Evolutionary conservation across 2,888 invertebrate species (phyloP), one percentile per base, ranked within the genome.

Genomic region (Lymantria monacha): DNA sequence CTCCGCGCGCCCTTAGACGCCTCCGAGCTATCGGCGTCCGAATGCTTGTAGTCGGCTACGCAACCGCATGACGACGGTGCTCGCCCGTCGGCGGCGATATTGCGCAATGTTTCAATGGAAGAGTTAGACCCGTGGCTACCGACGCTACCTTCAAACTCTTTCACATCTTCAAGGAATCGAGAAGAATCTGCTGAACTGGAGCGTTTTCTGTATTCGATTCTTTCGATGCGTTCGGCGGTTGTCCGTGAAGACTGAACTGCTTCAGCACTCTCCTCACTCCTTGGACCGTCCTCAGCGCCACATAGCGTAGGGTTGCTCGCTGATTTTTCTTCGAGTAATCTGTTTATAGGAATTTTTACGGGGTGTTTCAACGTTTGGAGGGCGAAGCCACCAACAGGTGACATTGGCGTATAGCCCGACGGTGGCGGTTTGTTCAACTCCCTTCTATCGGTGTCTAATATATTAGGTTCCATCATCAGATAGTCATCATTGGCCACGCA

Each of bases 111-210:
- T 69, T 92, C 92, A 47, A 89, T 81, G 0, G 92, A 92, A 1
- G 91, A 90, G 7, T 86, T 81, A 0, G 91, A 91, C 0, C 86
- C 91, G 22, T 79, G 77, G 52, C 81, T 77, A 1, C 79, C 82
- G 15, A 85, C 84, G 52, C 90, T 86, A 3, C 88, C 89, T 31
- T 79, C 80, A 40, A 91, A 92, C 66, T 94, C 94, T 41, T 93
- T 93, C 0, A 87, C 82, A 47, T 92, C 92, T 65, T 95, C 95
- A 30, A 94, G 87, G 57, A 94, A 94, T 51, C 94, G 92, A 1
- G 95, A 94, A 0, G 95, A 95, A 74, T 95, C 96, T 0, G 95
- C 95, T 0, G 95, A 95, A 63, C 95, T 95, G 0, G 95, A 95
- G n/a, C 95, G 86, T 69, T 93, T 93, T 48, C 93, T 70, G 51